Evolutionary conservation across 37 sponge, comb jelly and placozoan species (phyloP).

Genomic region (Chondrosia reniformis): DNA sequence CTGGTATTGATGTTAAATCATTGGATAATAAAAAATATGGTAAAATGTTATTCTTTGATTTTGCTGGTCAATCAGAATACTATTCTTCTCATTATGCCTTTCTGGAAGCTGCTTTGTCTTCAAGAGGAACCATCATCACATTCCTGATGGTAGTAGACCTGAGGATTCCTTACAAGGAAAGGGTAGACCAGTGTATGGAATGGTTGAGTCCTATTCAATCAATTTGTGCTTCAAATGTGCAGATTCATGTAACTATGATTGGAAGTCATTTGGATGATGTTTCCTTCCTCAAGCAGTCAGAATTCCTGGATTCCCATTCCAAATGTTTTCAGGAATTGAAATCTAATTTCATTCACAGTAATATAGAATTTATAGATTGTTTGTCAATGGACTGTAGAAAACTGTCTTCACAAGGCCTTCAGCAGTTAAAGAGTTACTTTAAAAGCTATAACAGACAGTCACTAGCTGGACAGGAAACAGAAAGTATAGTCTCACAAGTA

Average conservation of each 20-base stretch:
- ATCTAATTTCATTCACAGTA: neutral
- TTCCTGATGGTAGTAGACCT: slow-evolving; percentile 11
- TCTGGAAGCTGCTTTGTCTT: neutral
- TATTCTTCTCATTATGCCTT: neutral
- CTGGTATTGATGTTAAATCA: neutral
- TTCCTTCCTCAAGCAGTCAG: no score
- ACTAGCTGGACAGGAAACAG: neutral
- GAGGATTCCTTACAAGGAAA: neutral
- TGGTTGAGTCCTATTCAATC: neutral
- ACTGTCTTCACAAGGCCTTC: neutral
- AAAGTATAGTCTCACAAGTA: neutral
- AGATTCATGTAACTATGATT: neutral
- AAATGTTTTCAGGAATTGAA: neutral
- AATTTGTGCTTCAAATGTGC: neutral
- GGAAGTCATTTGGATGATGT: neutral
- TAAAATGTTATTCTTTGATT: neutral
- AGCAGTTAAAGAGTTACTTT: neutral
- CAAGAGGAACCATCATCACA: neutral
- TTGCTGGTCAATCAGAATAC: slow-evolving; percentile 8
- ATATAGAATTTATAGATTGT: neutral
- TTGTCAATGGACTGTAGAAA: neutral
- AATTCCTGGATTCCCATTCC: neutral
- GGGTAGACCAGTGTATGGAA: neutral
- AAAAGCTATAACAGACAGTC: no score
- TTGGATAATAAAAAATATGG: neutral